Conservation (phyloP, 2,888 invertebrate genomes). For the Melanostoma mellinum region DNA sequence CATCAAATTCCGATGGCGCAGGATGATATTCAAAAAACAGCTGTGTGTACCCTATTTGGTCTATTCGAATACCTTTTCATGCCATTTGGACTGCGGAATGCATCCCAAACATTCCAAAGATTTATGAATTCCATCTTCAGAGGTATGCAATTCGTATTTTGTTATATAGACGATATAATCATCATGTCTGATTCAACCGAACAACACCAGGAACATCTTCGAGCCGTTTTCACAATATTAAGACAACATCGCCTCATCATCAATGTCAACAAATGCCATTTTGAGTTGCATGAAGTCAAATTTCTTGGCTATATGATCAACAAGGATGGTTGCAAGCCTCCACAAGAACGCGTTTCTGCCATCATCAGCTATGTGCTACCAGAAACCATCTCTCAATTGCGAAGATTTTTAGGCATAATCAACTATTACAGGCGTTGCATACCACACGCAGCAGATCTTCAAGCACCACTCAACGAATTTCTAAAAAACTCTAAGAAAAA, state of each 20-base stretch:
- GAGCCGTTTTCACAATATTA: conserved; percentile 69
- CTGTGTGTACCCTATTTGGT: conserved; percentile 78
- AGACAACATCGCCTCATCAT: conserved; percentile 71
- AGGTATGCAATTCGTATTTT: conserved; percentile 74
- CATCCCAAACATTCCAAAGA: conserved; percentile 78
- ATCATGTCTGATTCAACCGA: conserved; percentile 71
- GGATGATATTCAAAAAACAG: conserved; percentile 78
- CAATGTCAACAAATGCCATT: conserved; percentile 68
- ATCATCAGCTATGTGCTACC: conserved; percentile 52
- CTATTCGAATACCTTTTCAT: conserved; percentile 77
- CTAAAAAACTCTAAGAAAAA: conserved; percentile 57
- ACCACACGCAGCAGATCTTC: neutral
- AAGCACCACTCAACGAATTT: conserved; percentile 43
- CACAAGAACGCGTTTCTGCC: conserved; percentile 49
- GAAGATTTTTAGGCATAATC: conserved; percentile 61
- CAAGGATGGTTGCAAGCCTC: conserved; percentile 46
- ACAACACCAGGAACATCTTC: conserved; percentile 71
- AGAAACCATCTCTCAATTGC: conserved; percentile 42
- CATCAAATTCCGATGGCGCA: conserved; percentile 78
- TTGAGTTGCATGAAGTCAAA: conserved; percentile 45
- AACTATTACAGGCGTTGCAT: conserved; percentile 51
- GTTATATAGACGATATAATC: conserved; percentile 77
- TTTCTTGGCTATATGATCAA: conserved; percentile 34
- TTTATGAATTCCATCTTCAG: conserved; percentile 76
- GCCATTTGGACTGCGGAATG: conserved; percentile 76